Percentiles rank a stretch among this genome's conserved stretches.
Evolutionary conservation across 2,888 invertebrate genomes (phyloP).

Genomic region (Notodonta dromedarius): DNA sequence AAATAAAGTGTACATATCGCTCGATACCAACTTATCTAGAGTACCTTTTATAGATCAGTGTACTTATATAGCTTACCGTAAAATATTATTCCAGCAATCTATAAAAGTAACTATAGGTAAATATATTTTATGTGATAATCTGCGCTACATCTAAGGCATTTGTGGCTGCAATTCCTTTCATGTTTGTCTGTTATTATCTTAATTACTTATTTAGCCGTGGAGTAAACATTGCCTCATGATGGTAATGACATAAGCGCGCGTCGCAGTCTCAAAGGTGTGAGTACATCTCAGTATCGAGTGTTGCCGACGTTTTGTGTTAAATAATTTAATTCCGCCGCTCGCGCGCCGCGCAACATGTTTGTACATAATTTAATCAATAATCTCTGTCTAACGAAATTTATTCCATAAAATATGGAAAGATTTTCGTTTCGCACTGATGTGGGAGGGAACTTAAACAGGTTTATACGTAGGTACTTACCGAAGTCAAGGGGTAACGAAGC

Average conservation of each 20-base stretch:
- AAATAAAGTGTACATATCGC: too few species aligned
- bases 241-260: constrained; percentile 53
- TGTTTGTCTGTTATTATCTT: not conserved
- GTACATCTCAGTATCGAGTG: constrained; percentile 61
- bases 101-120: too few species aligned
- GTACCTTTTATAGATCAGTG: too few species aligned
- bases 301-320: constrained; percentile 64
- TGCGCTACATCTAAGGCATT: too few species aligned
- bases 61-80: too few species aligned
- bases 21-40: too few species aligned
- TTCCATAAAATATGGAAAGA: constrained; percentile 32
- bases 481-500: not conserved
- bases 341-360: constrained; percentile 63
- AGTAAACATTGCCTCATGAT: constrained; percentile 20
- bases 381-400: constrained; percentile 57
- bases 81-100: too few species aligned
- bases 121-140: too few species aligned
- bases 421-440: not conserved
- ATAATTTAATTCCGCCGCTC: constrained; percentile 67
- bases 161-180: not conserved
- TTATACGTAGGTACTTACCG: not conserved
- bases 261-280: constrained; percentile 52
- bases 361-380: constrained; percentile 71
- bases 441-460: not conserved
- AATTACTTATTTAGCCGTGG: constrained; percentile 8